Evolutionary conservation across 2,888 invertebrate species (phyloP).

Genomic region (Oscheius sp.): DNA sequence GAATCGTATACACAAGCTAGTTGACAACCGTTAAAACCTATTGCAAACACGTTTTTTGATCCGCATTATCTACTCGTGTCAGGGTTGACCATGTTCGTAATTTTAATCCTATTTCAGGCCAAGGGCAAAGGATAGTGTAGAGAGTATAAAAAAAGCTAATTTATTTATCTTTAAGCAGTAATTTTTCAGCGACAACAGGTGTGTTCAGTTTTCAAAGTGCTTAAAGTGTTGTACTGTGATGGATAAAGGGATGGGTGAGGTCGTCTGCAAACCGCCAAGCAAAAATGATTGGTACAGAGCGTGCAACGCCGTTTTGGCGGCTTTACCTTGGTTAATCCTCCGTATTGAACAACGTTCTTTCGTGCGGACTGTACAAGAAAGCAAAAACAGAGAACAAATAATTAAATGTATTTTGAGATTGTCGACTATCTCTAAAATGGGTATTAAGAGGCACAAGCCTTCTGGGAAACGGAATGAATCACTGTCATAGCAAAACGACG

Average conservation of each 20-base stretch:
- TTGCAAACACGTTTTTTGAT: constrained; percentile 1
- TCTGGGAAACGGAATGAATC: too few relatives aligned
- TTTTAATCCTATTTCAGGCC: neutral
- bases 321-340: constrained; percentile 25
- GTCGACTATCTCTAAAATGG: too few relatives aligned
- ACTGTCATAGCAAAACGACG: too few relatives aligned
- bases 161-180: constrained; percentile 1
- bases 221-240: constrained; percentile 12
- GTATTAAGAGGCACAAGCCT: too few relatives aligned
- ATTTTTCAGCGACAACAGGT: constrained; percentile 14
- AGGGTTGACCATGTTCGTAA: neutral
- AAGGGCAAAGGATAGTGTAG: neutral
- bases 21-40: neutral
- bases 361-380: too few relatives aligned
- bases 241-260: constrained; percentile 20
- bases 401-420: too few relatives aligned
- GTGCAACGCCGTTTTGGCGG: constrained; percentile 19
- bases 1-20: neutral
- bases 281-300: constrained; percentile 3
- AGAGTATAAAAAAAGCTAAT: neutral
- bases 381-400: too few relatives aligned
- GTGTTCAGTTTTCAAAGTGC: neutral
- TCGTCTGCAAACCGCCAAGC: too few relatives aligned
- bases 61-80: neutral
- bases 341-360: constrained; percentile 18